phyloP scores from a whole-genome alignment of 2,113 vertebrate genomes.

The Muntiacus reevesi region DNA sequence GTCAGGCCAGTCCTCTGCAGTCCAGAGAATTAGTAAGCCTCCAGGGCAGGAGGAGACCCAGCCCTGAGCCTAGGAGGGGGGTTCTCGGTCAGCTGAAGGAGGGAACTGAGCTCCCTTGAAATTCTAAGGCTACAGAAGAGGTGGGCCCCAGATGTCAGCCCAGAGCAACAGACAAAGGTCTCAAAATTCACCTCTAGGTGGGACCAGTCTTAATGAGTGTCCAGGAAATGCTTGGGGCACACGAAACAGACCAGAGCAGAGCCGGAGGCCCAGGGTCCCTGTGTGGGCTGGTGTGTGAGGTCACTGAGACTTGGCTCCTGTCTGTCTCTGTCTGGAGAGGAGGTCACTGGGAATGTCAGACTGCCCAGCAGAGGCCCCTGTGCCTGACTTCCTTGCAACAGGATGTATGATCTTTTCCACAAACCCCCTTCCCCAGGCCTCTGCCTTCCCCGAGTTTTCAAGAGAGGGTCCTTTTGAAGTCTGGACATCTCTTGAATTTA shows the following conservation, averaged over 20 bases:
- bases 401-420: neutral
- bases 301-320: neutral
- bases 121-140: neutral
- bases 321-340: neutral
- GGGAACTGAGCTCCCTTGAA: neutral
- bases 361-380: neutral
- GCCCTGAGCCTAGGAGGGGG: neutral
- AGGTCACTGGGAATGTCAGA: neutral
- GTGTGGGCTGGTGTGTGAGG: neutral
- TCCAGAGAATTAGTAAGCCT: neutral
- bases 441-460: neutral
- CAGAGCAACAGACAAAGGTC: neutral
- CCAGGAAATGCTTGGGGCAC: neutral
- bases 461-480: neutral
- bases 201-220: neutral
- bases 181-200: neutral
- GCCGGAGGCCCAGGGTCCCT: neutral
- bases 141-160: neutral
- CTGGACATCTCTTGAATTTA: neutral
- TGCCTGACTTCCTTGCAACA: neutral
- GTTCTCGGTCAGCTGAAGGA: neutral
- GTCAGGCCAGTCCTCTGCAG: neutral
- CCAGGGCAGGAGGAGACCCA: neutral
- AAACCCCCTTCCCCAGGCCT: neutral
- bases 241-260: neutral